These are phyloP conservation scores for Stenolophus ochropezus DNA, from an alignment of 2,888 invertebrate genomes.

Conservation along the genomic window DNA sequence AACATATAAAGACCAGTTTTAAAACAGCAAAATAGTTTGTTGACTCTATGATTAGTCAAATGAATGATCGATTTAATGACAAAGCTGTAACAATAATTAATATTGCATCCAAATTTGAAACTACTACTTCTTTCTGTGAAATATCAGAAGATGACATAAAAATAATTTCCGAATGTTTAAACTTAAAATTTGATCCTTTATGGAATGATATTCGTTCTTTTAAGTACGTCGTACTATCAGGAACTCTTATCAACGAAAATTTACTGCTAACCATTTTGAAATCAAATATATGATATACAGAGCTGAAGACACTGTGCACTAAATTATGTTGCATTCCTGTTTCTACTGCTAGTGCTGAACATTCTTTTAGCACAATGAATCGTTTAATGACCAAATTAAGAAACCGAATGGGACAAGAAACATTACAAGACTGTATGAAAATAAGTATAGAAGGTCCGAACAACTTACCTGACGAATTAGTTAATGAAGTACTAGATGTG, in stretches of 20 bases:
- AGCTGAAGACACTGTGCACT: neutral
- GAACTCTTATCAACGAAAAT: neutral
- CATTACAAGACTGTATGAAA: neutral
- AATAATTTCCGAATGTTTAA: neutral
- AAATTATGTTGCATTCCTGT: slow-evolving; percentile 2
- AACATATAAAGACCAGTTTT: no score
- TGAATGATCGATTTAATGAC: neutral
- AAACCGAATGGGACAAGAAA: neutral
- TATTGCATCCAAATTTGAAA: no score
- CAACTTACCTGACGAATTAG: neutral
- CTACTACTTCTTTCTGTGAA: no score
- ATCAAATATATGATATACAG: neutral
- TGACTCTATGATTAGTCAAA: neutral
- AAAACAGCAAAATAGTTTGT: neutral
- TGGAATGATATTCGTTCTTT: neutral
- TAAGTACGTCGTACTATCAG: neutral
- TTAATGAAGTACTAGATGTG: no score
- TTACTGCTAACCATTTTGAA: neutral
- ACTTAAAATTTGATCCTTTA: neutral
- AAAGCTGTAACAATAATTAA: neutral
- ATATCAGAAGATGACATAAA: no score
- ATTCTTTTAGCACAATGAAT: neutral
- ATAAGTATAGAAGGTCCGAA: neutral
- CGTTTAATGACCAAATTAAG: neutral
- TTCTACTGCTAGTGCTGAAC: neutral